Evolutionary conservation across 2,797 vertebrate species (phyloP), one percentile per base, ranked within the genome.

Genomic region (Centropyge bicolor): DNA sequence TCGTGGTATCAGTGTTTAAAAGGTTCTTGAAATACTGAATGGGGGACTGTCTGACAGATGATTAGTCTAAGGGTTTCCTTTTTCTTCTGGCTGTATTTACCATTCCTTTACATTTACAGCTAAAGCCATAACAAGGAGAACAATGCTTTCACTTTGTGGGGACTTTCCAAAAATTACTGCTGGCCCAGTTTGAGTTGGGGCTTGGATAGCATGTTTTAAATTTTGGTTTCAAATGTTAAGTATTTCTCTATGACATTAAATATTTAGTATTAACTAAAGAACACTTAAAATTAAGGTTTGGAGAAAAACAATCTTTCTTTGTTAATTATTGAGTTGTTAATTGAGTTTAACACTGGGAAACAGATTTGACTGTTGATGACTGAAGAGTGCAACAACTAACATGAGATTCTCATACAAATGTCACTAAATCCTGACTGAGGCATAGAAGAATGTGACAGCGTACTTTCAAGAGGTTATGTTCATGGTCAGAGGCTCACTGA

Each of bases 111-210:
- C 13, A 65, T 27, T 27, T 22, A 35, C 43, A 20, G 16, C 20
- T 20, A n/a, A 35, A 70, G 2, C 54, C 49, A 31, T 48, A 70
- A 57, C 46, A 46, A 70, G 8, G 35, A 27, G 22, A 24, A n/a
- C 8, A 22, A 20, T 46, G 13, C 13, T 55, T 55, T 65, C 52
- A 74, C 19, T 74, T 40, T 57, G 41, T 31, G 41, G 52, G 19
- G 41, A 64, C 14, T 74, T 64, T 64, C 24, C 49, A 54, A 45
- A 73, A 36, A 35, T n/a, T 22, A 43, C 24, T 35, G 17, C 6
- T 6, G 40, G 14, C n/a, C 14, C 2, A 43, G 14, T 45, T 52
- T 35, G 31, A 4, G 11, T 40, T 19, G 13, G n/a, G 4, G 10
- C 19, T 16, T 14, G 14, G 8, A 8, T 31, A 17, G 24, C 31